phyloP scores from a whole-genome alignment of 2,888 invertebrate genomes.

The Napeogenes inachia region DNA sequence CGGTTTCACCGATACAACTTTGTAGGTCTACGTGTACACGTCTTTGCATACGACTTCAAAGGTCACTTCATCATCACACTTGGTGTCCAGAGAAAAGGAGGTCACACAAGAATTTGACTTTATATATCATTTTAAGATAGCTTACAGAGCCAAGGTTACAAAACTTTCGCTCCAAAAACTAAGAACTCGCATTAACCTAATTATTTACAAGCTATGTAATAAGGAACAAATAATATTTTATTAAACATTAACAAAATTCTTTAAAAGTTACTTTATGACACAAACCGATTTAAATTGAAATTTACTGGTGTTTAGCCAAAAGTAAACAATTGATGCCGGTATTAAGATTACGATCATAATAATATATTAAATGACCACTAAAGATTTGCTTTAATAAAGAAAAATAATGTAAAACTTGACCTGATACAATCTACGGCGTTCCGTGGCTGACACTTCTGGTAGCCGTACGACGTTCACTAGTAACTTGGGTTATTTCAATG shows the following conservation, averaged over 20 bases:
- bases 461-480: conserved; percentile 46
- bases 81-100: conserved; percentile 10
- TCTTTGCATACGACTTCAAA: conserved; percentile 40
- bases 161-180: conserved; percentile 32
- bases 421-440: conserved; percentile 42
- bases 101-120: conserved; percentile 7
- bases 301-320: conserved; percentile 3
- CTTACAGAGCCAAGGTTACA: conserved; percentile 21
- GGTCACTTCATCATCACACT: conserved; percentile 36
- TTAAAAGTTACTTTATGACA: background rate
- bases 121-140: conserved; percentile 10
- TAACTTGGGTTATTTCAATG: conserved; percentile 62
- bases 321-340: conserved; percentile 59
- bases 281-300: background rate
- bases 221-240: background rate
- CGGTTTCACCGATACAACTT: conserved; percentile 62
- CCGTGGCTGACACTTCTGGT: conserved; percentile 52
- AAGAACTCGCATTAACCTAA: conserved; percentile 30
- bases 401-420: conserved; percentile 31
- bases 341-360: conserved; percentile 27
- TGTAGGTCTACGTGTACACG: conserved; percentile 60
- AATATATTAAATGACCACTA: conserved; percentile 23
- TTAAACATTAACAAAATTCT: background rate
- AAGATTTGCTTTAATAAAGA: conserved; percentile 12
- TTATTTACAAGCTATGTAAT: conserved; percentile 15